Evolutionary conservation across 2,888 invertebrate genomes (phyloP).

Genomic region (Parthenolecanium corni): DNA sequence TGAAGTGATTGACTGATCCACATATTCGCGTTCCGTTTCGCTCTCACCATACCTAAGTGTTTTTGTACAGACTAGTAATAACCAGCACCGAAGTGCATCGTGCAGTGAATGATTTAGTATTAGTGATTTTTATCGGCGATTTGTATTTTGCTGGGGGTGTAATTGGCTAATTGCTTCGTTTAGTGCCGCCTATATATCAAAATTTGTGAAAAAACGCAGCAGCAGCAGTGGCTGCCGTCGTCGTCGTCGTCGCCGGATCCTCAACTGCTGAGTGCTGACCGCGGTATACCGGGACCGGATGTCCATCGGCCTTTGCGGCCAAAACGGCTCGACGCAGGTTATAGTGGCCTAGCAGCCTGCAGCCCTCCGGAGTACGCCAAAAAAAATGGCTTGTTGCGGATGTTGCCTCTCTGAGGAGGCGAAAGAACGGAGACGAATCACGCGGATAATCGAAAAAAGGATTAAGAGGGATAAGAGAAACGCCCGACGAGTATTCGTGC

Average conservation of each 20-base stretch:
- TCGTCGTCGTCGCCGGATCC: too few species aligned
- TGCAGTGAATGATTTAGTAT: constrained; percentile 21
- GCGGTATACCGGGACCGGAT: constrained; percentile 9
- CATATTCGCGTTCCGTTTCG: constrained; percentile 26
- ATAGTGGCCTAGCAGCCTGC: constrained; percentile 39
- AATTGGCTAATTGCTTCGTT: background rate
- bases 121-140: constrained; percentile 15
- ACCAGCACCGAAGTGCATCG: constrained; percentile 26
- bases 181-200: constrained; percentile 6
- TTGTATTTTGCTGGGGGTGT: constrained; percentile 4
- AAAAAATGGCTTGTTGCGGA: constrained; percentile 99
- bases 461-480: constrained; percentile 98
- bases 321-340: constrained; percentile 37
- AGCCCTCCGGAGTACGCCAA: constrained; percentile 38
- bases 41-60: constrained; percentile 29
- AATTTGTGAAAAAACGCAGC: constrained; percentile 11
- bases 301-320: constrained; percentile 12
- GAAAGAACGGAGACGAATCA: constrained; percentile 99
- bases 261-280: too few species aligned
- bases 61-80: constrained; percentile 20
- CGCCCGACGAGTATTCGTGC: constrained; percentile 89
- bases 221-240: background rate
- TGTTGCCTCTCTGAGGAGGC: constrained; percentile 99
- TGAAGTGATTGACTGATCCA: constrained; percentile 27
- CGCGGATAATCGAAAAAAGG: constrained; percentile 99